phyloP scores from a whole-genome alignment of 2,888 invertebrate genomes.

The Acanthococcus lagerstroemiae region DNA sequence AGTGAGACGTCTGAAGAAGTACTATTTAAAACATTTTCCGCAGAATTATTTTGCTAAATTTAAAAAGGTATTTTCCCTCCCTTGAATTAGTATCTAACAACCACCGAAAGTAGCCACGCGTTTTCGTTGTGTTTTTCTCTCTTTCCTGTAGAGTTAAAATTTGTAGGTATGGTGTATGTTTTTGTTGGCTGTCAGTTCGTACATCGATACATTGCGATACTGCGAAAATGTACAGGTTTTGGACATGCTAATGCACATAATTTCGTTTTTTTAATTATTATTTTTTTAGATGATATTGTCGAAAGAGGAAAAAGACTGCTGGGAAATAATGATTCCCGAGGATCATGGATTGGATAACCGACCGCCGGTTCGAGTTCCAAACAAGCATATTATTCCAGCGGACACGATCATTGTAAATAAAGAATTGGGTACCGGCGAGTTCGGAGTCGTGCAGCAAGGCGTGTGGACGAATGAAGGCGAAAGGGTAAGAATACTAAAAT shows the following conservation, averaged over 20 bases:
- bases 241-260: too few species aligned
- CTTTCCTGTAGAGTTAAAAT: not conserved
- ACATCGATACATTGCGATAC: too few species aligned
- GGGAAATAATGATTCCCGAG: constrained; percentile 36
- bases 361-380: constrained; percentile 53
- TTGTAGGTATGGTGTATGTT: not conserved
- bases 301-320: constrained; percentile 40
- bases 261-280: too few species aligned
- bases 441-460: constrained; percentile 95
- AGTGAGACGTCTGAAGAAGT: constrained; percentile 85
- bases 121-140: too few species aligned
- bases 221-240: too few species aligned
- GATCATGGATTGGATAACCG: constrained; percentile 39
- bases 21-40: constrained; percentile 85
- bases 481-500: constrained; percentile 50
- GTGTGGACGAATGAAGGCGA: constrained; percentile 93
- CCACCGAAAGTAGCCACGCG: too few species aligned
- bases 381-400: constrained; percentile 76
- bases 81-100: not conserved
- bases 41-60: constrained; percentile 87
- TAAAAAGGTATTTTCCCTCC: constrained; percentile 52
- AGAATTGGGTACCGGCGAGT: constrained; percentile 92
- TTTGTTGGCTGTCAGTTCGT: too few species aligned
- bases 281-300: constrained; percentile 41
- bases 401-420: constrained; percentile 89